Conservation (phyloP, 2,888 invertebrate genomes). For the Trichogramma dendrolimi region DNA sequence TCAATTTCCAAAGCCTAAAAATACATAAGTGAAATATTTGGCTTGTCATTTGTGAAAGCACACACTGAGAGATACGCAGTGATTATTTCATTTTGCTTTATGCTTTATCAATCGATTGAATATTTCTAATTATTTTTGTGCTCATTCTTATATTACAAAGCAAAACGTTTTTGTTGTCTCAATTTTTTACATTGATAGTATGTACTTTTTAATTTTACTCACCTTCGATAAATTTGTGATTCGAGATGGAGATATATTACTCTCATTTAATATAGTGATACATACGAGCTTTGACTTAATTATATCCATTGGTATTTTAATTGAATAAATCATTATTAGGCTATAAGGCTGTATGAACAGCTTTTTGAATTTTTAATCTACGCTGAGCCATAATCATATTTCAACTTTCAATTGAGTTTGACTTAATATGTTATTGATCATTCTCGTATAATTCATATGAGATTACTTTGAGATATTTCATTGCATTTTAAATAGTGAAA, state of each 20-base stretch:
- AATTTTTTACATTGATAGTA: conserved; percentile 18
- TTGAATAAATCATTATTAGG: no score
- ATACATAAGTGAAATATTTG: conserved; percentile 3
- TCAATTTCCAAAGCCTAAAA: conserved; percentile 14
- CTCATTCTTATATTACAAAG: conserved; percentile 20
- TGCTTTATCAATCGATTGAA: conserved; percentile 10
- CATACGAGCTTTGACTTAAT: no score
- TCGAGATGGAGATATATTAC: conserved; percentile 24
- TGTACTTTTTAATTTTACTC: conserved; percentile 28
- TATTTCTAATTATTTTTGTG: conserved; percentile 2
- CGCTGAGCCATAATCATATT: no score
- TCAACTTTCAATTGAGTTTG: no score
- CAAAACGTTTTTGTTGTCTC: conserved; percentile 6
- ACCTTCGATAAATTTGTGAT: conserved; percentile 25
- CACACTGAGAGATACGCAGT: conserved; percentile 5
- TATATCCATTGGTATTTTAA: no score
- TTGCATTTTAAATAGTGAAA: no score
- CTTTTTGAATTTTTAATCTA: no score
- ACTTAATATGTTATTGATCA: no score
- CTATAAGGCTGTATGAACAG: no score
- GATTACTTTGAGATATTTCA: no score
- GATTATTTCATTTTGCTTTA: conserved; percentile 13
- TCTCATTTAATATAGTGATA: conserved; percentile 14
- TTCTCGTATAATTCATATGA: no score
- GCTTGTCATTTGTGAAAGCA: conserved; percentile 9